Evolutionary conservation across 2,113 vertebrate genomes (phyloP), one percentile per base, ranked within the genome.

Genomic region (Amazona guildingii): DNA sequence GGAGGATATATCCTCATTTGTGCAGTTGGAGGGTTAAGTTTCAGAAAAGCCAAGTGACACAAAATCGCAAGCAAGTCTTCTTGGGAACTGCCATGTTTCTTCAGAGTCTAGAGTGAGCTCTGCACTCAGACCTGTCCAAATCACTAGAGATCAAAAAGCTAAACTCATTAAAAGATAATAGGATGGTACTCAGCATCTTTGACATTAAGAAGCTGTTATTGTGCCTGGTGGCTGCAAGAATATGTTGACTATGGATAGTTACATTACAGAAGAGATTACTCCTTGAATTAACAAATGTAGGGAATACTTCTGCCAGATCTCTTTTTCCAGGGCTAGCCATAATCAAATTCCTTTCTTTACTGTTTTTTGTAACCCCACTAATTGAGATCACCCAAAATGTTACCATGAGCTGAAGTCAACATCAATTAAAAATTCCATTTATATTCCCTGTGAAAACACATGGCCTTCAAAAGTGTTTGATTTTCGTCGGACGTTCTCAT

Each of bases 381-480:
- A 99, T 98, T 98, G 98, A 98, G 98, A 98, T 98, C 98, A 97
- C 97, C 98, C 96, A 98, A 98, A 98, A 98, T 97, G 97, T 98
- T 98, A 98, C 98, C 98, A 98, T 97, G 97, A 98, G 94, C 97
- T 97, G 97, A 97, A 98, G 98, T 99, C 99, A 98, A 96, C 97
- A 98, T 98, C 98, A 99, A 99, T 99, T 99, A 99, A 99, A 99
- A 98, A 98, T 97, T 96, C 95, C 98, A 98, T 99, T 98, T 98
- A 97, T 99, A 98, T 98, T 98, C 97, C 94, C 61, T 93, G 76
- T 97, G 97, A 95, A 98, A 98, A 98, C 98, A 98, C 98, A 98
- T 97, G 98, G 98, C 97, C 97, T 98, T 98, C 97, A 97, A 95
- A 98, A 97, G 98, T 96, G 97, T 98, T 98, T 98, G 98, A 98